These are phyloP conservation scores for Synergus itoensis DNA, from an alignment of 2,888 invertebrate genomes.

Conservation along the genomic window DNA sequence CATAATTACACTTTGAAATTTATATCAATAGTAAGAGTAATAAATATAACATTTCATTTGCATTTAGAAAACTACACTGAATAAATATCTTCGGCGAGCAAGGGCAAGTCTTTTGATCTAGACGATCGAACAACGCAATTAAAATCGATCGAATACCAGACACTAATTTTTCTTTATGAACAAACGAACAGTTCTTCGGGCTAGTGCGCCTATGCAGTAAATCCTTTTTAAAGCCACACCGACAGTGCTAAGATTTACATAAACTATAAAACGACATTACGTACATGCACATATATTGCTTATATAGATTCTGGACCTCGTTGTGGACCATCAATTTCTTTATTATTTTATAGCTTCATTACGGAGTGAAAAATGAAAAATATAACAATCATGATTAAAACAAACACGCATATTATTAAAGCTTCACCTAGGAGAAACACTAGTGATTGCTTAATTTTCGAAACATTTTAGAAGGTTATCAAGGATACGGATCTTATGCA, in stretches of 20 bases:
- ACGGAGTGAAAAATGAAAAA: not conserved
- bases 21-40: not conserved
- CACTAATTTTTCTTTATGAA: not conserved
- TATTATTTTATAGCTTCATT: not conserved
- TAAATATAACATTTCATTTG: slow-evolving; percentile 15
- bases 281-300: not conserved
- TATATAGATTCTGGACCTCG: not conserved
- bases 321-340: not conserved
- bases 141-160: slow-evolving; percentile 23
- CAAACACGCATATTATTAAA: too few relatives aligned
- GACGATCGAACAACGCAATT: slow-evolving; percentile 21
- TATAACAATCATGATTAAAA: too few relatives aligned
- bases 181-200: not conserved
- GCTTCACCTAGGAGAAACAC: too few relatives aligned
- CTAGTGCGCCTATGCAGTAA: not conserved
- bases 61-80: not conserved
- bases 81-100: slow-evolving; percentile 11
- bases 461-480: too few relatives aligned
- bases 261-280: slow-evolving; percentile 6
- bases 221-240: slow-evolving; percentile 2
- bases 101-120: slow-evolving; percentile 7
- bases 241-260: slow-evolving; percentile 12
- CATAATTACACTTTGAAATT: slow-evolving; percentile 21
- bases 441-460: too few relatives aligned
- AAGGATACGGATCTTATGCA: too few relatives aligned